phyloP scores from a whole-genome alignment of 1,140 invertebrate genomes.

The Semibalanus balanoides region DNA sequence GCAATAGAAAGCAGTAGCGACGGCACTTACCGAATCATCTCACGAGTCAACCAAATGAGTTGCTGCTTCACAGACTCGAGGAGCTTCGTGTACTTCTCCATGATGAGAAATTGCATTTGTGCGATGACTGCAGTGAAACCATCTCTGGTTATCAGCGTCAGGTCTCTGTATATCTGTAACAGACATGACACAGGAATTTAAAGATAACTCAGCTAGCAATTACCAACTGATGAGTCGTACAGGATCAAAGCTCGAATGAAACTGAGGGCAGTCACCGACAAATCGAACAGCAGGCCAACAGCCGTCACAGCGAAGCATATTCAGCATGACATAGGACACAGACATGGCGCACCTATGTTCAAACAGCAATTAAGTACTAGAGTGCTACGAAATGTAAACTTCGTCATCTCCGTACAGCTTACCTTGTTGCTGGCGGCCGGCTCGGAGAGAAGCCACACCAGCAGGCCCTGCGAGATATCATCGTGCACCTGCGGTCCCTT shows the following conservation, averaged over 20 bases:
- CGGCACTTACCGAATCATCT: constrained; percentile 10
- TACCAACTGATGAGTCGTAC: background rate
- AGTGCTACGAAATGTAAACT: no score
- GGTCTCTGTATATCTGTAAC: constrained; percentile 65
- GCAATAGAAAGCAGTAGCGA: background rate
- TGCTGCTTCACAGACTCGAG: constrained; percentile 19
- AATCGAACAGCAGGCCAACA: background rate
- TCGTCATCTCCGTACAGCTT: constrained; percentile 17
- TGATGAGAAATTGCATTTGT: constrained; percentile 64
- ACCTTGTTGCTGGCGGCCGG: constrained; percentile 60
- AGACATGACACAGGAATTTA: constrained; percentile 13
- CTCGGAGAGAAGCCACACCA: constrained; percentile 79
- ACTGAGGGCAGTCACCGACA: background rate
- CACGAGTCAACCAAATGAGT: constrained; percentile 47
- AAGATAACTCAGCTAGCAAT: background rate
- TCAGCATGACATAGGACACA: background rate
- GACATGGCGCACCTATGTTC: no score
- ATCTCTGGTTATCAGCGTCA: constrained; percentile 76
- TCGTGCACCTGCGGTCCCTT: constrained; percentile 83
- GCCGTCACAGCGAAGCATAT: background rate
- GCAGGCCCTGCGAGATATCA: constrained; percentile 68
- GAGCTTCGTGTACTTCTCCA: constrained; percentile 77
- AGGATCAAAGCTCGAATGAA: background rate
- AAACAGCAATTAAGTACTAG: no score
- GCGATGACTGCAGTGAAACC: constrained; percentile 63